Percentiles rank a stretch among this genome's conserved stretches.
Conservation (phyloP, 37 sponge, comb jelly and placozoan genomes). For the Geodia barretti region DNA sequence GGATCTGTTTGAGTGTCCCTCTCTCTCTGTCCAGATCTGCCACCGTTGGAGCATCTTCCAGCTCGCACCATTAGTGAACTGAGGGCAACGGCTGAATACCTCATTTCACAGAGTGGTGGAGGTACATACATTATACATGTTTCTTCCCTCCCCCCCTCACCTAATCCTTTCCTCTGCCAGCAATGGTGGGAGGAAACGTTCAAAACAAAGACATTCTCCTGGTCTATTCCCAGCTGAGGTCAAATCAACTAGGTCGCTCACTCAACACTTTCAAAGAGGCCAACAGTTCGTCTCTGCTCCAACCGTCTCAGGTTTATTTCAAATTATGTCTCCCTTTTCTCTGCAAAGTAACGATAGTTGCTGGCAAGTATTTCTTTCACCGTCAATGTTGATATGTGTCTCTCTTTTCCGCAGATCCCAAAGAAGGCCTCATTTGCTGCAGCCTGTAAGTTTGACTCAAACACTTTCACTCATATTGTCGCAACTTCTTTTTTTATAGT, state of each 20-base stretch:
- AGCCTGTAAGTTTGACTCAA: background rate
- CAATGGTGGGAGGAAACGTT: background rate
- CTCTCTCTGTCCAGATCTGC: conserved; percentile 50
- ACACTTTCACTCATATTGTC: no score
- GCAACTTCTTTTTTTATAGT: no score
- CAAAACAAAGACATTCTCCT: conserved; percentile 51
- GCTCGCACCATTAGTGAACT: conserved; percentile 57
- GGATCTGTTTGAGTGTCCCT: no score
- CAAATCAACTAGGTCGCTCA: conserved; percentile 62
- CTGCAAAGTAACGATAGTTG: no score
- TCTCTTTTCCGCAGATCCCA: conserved; percentile 29
- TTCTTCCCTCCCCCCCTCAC: background rate
- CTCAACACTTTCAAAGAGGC: conserved; percentile 50
- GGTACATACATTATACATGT: background rate
- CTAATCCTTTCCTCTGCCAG: no score
- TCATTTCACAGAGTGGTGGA: conserved; percentile 1
- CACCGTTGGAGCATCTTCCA: conserved; percentile 62
- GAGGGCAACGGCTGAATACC: conserved; percentile 54
- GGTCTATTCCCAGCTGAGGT: conserved; percentile 74
- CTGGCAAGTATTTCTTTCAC: no score
- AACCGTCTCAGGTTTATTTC: no score
- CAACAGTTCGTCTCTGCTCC: conserved; percentile 15
- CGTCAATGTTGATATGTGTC: no score
- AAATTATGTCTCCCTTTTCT: no score
- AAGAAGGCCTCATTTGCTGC: conserved; percentile 35